These are phyloP conservation scores for Achroia grisella DNA, from an alignment of 1,140 invertebrate species.

Conservation along the genomic window DNA sequence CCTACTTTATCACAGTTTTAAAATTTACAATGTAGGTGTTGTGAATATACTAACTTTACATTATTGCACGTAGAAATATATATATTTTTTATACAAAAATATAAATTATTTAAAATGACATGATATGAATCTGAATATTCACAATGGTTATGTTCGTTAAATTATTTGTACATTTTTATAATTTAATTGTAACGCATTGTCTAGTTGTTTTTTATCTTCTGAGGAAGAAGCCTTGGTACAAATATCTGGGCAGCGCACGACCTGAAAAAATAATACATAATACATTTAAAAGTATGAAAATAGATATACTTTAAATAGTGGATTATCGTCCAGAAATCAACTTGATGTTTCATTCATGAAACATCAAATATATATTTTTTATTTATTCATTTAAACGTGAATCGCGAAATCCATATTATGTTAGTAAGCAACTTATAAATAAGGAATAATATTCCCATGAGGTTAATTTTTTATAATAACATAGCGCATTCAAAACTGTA, in stretches of 20 bases:
- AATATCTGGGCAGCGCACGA: constrained; percentile 39
- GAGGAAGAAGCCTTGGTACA: constrained; percentile 45
- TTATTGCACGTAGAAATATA: constrained; percentile 1
- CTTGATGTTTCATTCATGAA: no score
- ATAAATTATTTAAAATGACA: not conserved
- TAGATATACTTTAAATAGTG: no score
- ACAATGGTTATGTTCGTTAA: constrained; percentile 2
- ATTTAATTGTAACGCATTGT: not conserved
- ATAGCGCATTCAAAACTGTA: no score
- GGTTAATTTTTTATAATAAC: no score
- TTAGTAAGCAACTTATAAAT: no score
- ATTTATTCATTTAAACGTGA: no score
- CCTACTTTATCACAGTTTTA: constrained; percentile 9
- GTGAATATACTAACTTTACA: not conserved
- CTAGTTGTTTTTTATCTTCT: constrained; percentile 32
- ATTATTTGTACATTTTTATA: constrained; percentile 7
- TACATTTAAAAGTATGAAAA: no score
- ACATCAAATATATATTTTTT: no score
- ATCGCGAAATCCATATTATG: no score
- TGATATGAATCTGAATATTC: not conserved
- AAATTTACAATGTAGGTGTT: constrained; percentile 2
- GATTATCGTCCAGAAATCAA: no score
- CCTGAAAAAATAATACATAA: constrained; percentile 22
- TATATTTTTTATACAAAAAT: not conserved
- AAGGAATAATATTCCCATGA: no score